Conservation (phyloP, 2,113 vertebrate genomes). For the Chaetura pelagica region DNA sequence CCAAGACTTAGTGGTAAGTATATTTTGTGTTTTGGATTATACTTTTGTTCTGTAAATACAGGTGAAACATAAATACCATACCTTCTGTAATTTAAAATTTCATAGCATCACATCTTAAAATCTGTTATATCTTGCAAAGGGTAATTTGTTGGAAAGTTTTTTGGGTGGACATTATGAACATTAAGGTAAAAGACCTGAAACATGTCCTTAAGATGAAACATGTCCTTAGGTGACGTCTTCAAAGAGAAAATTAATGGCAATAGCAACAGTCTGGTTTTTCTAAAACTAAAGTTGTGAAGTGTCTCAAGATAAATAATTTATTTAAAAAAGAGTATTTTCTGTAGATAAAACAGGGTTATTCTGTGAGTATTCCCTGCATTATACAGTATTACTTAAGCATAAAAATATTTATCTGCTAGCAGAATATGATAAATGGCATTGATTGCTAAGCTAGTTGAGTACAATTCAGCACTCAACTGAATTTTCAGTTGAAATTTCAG, state of each 20-base stretch:
- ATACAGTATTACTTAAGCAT: not conserved
- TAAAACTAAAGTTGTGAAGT: not conserved
- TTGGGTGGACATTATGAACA: not conserved
- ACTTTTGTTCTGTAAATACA: not conserved
- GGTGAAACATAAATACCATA: not conserved
- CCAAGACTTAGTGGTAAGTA: conserved; percentile 93
- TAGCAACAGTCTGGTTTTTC: not conserved
- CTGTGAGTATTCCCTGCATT: not conserved
- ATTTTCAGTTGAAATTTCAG: not conserved
- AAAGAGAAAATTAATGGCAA: not conserved
- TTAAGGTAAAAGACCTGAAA: not conserved
- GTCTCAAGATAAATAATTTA: not conserved
- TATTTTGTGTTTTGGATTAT: not conserved
- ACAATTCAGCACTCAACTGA: not conserved
- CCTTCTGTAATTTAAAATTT: not conserved
- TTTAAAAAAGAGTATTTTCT: not conserved
- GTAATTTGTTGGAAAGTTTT: not conserved
- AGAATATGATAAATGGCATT: not conserved
- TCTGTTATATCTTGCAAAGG: not conserved
- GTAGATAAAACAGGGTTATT: not conserved
- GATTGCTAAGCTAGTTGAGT: not conserved
- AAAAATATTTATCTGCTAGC: not conserved
- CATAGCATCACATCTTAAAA: not conserved
- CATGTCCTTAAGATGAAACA: accelerated
- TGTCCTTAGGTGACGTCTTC: not conserved